These are phyloP conservation scores for Drosophila albomicans DNA, from an alignment of 1,140 invertebrate species.

Conservation along the genomic window DNA sequence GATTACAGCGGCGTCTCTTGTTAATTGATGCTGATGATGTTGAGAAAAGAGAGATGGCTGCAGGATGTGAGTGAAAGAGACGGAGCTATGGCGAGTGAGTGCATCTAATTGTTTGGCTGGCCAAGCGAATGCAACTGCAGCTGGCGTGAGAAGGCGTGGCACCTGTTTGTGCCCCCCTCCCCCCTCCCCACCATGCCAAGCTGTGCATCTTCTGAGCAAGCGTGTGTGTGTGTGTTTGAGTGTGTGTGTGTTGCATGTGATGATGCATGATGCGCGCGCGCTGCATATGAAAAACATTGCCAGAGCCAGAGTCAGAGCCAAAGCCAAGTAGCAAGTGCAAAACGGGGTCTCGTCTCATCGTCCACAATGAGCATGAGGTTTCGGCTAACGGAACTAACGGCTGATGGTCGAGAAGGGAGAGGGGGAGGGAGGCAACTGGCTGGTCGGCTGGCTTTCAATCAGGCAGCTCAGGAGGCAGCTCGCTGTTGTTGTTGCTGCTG, in stretches of 20 bases:
- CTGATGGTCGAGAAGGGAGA: neutral
- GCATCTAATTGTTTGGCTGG: too few species aligned
- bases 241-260: constrained; percentile 33
- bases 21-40: too few species aligned
- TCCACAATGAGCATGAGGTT: constrained; percentile 26
- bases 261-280: constrained; percentile 55
- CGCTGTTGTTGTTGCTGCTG: constrained; percentile 2
- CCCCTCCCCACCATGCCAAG: too few species aligned
- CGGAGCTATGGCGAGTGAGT: too few species aligned
- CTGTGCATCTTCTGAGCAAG: neutral
- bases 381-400: constrained; percentile 24
- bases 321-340: neutral
- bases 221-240: constrained; percentile 1
- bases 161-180: too few species aligned
- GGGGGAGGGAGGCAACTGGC: neutral
- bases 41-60: too few species aligned
- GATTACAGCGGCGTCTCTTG: too few species aligned
- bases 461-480: constrained; percentile 2
- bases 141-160: too few species aligned
- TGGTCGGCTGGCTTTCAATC: constrained; percentile 33
- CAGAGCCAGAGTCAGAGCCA: constrained; percentile 1
- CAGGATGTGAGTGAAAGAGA: too few species aligned
- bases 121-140: too few species aligned
- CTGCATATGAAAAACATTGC: constrained; percentile 37
- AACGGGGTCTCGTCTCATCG: neutral